phyloP scores from a whole-genome alignment of 2,888 invertebrate genomes.

The Drosophila suboccidentalis region DNA sequence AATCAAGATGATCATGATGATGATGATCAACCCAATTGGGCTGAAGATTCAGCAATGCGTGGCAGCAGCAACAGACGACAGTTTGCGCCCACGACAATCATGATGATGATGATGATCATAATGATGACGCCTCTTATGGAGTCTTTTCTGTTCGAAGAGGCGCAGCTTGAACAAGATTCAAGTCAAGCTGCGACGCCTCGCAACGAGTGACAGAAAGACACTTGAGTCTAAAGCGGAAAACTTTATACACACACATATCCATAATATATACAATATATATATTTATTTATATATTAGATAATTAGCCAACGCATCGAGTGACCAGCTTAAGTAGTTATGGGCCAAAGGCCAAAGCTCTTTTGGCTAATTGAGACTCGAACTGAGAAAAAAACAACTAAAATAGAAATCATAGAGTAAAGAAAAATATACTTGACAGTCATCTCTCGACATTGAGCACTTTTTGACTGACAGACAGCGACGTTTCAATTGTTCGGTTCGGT shows the following conservation, averaged over 20 bases:
- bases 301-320: constrained; percentile 37
- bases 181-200: constrained; percentile 51
- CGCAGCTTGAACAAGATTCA: constrained; percentile 60
- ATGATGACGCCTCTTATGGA: constrained; percentile 48
- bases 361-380: constrained; percentile 57
- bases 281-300: constrained; percentile 32
- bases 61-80: constrained; percentile 65
- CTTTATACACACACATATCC: constrained; percentile 10
- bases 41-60: constrained; percentile 74
- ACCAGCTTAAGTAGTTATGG: constrained; percentile 29
- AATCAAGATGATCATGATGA: constrained; percentile 11
- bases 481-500: constrained; percentile 78
- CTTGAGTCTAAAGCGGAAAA: constrained; percentile 54
- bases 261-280: constrained; percentile 4
- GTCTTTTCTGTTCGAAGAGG: constrained; percentile 39
- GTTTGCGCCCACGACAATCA: constrained; percentile 66
- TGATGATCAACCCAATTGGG: constrained; percentile 57
- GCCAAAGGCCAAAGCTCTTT: constrained; percentile 65
- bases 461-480: constrained; percentile 44
- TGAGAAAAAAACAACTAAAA: not conserved
- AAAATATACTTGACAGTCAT: constrained; percentile 47
- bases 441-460: constrained; percentile 69
- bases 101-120: constrained; percentile 29
- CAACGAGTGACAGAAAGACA: constrained; percentile 68
- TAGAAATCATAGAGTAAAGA: constrained; percentile 48